Evolutionary conservation across 2,888 invertebrate genomes (phyloP).

Genomic region (Chymomyza amoena): DNA sequence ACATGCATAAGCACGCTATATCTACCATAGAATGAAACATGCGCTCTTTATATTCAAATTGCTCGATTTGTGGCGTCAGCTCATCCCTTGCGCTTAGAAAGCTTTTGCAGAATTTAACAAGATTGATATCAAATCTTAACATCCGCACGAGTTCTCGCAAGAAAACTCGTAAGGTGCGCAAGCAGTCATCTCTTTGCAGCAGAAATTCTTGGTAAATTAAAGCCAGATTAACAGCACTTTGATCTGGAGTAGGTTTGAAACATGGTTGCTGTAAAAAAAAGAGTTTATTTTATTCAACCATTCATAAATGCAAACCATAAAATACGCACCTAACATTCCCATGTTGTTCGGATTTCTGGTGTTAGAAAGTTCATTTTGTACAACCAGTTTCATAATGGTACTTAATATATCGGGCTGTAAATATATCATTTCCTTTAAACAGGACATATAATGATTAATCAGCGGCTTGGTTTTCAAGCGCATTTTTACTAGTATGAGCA

Average conservation of each 20-base stretch:
- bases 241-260: conserved; percentile 91
- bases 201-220: conserved; percentile 92
- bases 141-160: conserved; percentile 93
- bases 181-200: conserved; percentile 92
- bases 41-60: conserved; percentile 87
- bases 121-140: conserved; percentile 88
- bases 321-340: conserved; percentile 84
- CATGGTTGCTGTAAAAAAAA: conserved; percentile 83
- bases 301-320: background rate
- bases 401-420: conserved; percentile 91
- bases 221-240: conserved; percentile 89
- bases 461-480: conserved; percentile 95
- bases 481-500: conserved; percentile 92
- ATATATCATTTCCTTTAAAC: conserved; percentile 93
- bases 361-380: conserved; percentile 96
- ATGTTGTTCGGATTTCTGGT: conserved; percentile 96
- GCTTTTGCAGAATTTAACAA: conserved; percentile 88
- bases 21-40: conserved; percentile 91
- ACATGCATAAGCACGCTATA: conserved; percentile 90
- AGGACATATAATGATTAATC: conserved; percentile 91
- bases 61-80: conserved; percentile 82
- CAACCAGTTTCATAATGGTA: conserved; percentile 92
- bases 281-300: background rate
- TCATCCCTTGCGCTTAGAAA: conserved; percentile 84
- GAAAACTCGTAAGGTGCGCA: conserved; percentile 90